Evolutionary conservation across 2,888 invertebrate species (phyloP).

Genomic region (Quadriops clusia): DNA sequence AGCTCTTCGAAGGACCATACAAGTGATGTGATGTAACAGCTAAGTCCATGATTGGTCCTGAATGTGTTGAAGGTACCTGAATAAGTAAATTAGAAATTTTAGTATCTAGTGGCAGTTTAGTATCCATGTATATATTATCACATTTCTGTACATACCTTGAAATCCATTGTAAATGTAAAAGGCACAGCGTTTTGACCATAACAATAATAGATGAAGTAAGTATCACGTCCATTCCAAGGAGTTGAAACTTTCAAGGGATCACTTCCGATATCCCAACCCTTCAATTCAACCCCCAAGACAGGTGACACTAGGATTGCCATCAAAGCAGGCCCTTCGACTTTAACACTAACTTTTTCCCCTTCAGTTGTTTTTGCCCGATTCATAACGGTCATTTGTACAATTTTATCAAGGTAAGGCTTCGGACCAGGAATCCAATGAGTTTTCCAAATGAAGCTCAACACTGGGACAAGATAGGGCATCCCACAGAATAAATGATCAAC

Average conservation of each 20-base stretch:
- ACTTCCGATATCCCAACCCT: constrained; percentile 46
- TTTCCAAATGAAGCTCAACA: constrained; percentile 52
- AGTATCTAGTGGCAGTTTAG: neutral
- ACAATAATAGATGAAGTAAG: constrained; percentile 59
- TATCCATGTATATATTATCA: constrained; percentile 5
- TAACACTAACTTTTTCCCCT: constrained; percentile 38
- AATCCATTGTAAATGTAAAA: constrained; percentile 47
- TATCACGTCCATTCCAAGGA: constrained; percentile 43
- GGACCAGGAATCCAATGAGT: constrained; percentile 50
- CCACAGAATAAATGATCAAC: constrained; percentile 60
- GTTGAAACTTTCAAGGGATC: constrained; percentile 44
- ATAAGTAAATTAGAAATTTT: constrained; percentile 11
- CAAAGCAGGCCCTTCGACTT: constrained; percentile 52
- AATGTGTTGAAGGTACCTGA: constrained; percentile 33
- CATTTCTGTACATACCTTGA: constrained; percentile 39
- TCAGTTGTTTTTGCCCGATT: constrained; percentile 31
- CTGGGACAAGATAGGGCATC: constrained; percentile 67
- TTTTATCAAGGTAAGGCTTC: constrained; percentile 39
- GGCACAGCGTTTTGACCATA: constrained; percentile 46
- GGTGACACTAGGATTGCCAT: constrained; percentile 55
- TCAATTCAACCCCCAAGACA: constrained; percentile 40
- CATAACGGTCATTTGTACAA: constrained; percentile 39
- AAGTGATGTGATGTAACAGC: constrained; percentile 50
- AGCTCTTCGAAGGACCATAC: constrained; percentile 42
- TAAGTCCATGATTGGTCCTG: constrained; percentile 41